Conservation (phyloP, 2,797 vertebrate genomes). For the Sphaeramia orbicularis region DNA sequence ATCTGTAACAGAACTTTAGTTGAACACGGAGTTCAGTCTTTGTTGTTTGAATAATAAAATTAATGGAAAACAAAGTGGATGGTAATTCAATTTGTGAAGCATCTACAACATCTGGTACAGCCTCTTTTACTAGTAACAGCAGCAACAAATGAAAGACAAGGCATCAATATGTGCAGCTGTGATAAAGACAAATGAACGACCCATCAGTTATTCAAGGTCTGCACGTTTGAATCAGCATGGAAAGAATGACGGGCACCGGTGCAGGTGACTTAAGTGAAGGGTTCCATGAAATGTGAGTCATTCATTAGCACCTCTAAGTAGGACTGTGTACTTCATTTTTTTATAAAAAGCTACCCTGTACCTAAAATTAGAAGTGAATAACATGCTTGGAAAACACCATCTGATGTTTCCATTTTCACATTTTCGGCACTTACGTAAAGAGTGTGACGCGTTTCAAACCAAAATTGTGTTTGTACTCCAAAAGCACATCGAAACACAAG, state of each 20-base stretch:
- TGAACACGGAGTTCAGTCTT: too few species aligned
- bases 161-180: conserved; percentile 4
- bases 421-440: conserved; percentile 32
- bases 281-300: conserved; percentile 52
- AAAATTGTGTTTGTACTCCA: conserved; percentile 30
- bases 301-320: conserved; percentile 50
- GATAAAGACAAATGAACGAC: conserved; percentile 25
- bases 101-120: too few species aligned
- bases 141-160: background rate
- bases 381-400: conserved; percentile 52
- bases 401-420: conserved; percentile 65
- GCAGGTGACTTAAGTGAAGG: conserved; percentile 22
- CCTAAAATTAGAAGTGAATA: conserved; percentile 63
- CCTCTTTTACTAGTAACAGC: too few species aligned
- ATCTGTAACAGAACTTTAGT: too few species aligned
- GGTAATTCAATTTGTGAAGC: too few species aligned
- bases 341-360: conserved; percentile 26
- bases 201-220: conserved; percentile 38
- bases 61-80: too few species aligned
- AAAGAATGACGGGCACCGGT: conserved; percentile 57
- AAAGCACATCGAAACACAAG: conserved; percentile 36
- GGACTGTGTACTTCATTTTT: conserved; percentile 46
- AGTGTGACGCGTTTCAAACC: conserved; percentile 9
- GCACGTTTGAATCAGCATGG: conserved; percentile 47
- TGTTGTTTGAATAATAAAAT: too few species aligned